phyloP scores from a whole-genome alignment of 2,797 vertebrate species.

The Pogonophryne albipinna region DNA sequence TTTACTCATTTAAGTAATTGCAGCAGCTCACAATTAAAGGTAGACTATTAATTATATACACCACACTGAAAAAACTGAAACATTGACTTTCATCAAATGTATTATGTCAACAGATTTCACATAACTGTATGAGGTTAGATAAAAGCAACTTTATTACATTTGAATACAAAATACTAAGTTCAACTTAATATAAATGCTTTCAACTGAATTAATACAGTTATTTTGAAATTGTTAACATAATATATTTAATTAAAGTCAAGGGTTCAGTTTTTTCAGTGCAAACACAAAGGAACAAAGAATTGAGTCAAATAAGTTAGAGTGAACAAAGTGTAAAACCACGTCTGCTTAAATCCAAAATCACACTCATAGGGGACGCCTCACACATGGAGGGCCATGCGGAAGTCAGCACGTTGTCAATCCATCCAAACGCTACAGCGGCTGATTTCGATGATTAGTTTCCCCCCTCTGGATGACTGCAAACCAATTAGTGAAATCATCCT shows the following conservation, averaged over 20 bases:
- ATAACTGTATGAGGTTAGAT: too few species aligned
- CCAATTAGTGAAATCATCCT: slow-evolving; percentile 78
- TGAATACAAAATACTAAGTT: too few species aligned
- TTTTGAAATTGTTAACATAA: too few species aligned
- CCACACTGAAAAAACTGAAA: too few species aligned
- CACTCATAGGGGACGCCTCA: slow-evolving; percentile 19
- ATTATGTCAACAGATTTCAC: too few species aligned
- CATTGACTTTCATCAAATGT: too few species aligned
- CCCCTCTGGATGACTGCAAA: slow-evolving; percentile 78
- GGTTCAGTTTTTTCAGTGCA: too few species aligned
- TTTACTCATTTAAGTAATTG: background rate
- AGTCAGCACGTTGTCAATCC: slow-evolving; percentile 68
- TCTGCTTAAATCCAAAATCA: slow-evolving; percentile 33
- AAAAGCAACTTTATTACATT: too few species aligned
- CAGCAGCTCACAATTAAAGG: background rate
- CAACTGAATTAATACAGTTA: too few species aligned
- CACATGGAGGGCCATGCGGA: slow-evolving; percentile 18
- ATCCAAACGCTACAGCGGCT: slow-evolving; percentile 62
- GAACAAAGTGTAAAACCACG: slow-evolving; percentile 11
- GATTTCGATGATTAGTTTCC: slow-evolving; percentile 75
- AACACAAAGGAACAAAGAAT: background rate
- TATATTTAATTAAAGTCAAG: too few species aligned
- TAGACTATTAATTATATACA: background rate
- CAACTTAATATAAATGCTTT: too few species aligned
- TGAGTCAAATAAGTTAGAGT: slow-evolving; percentile 3